Evolutionary conservation across 2,888 invertebrate species (phyloP), one percentile per base, ranked within the genome.

Genomic region (Scaptodrosophila latifasciaeformis): DNA sequence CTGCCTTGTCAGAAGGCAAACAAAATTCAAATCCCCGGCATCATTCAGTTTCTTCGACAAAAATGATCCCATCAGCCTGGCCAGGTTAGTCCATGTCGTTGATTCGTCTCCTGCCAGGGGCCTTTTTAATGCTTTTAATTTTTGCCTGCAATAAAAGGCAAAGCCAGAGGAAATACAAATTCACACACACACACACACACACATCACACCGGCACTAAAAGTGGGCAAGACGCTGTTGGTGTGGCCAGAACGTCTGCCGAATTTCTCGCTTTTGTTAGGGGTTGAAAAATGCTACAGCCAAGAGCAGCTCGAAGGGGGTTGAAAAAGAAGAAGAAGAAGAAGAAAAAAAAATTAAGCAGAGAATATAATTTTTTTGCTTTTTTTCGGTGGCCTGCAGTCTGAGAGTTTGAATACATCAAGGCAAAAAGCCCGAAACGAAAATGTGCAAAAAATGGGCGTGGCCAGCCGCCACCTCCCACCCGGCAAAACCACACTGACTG

Each of bases 381-480:
- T n/a, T n/a, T n/a, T n/a, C n/a, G 37, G 27, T 35, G 7, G 44
- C 44, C 42, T n/a, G 29, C 44, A 37, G 44, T 29, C 12, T 3
- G n/a, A 19, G 19, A 53, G 60, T 60, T 65, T 68, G 65, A 68
- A 62, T 67, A 67, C 69, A 68, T 66, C 65, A 71, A 63, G 69
- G 69, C 66, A 52, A 43, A 24, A 39, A 40, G 47, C 70, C 67
- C 39, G 24, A 6, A 43, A 24, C 6, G 54, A 76, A 75, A 77
- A 77, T 79, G 75, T 79, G 80, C 80, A 79, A 79, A 79, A 75
- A 76, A 76, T 77, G 77, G 75, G 75, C 77, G 75, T 79, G 63
- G 62, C 71, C 70, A 65, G 64, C 49, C 58, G 78, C 72, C 59
- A 2, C n/a, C 18, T 39, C n/a, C 39, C 19, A n/a, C n/a, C n/a